phyloP scores from a whole-genome alignment of 2,888 invertebrate genomes.

The Escarpia spicata region DNA sequence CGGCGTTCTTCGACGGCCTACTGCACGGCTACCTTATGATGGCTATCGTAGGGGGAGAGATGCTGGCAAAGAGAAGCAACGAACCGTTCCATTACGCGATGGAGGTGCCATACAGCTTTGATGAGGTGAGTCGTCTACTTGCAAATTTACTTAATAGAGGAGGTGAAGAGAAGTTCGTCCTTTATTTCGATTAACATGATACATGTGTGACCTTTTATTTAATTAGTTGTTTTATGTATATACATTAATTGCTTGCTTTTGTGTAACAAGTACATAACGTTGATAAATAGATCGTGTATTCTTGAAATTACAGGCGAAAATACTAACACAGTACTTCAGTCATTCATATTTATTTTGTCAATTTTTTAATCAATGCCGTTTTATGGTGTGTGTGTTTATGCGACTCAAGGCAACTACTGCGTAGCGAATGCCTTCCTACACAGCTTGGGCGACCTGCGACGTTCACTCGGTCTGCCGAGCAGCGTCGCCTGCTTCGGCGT shows the following conservation, averaged over 20 bases:
- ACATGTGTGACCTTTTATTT: too few species aligned
- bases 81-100: not conserved
- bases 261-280: too few species aligned
- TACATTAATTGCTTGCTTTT: too few species aligned
- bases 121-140: not conserved
- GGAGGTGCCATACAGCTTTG: not conserved
- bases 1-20: not conserved
- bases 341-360: too few species aligned
- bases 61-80: not conserved
- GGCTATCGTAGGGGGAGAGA: not conserved
- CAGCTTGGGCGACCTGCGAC: not conserved
- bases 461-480: slow-evolving; percentile 13
- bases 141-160: too few species aligned
- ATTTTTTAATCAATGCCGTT: too few species aligned
- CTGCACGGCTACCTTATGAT: not conserved
- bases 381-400: not conserved
- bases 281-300: too few species aligned
- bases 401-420: not conserved
- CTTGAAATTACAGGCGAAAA: too few species aligned
- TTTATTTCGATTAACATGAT: too few species aligned
- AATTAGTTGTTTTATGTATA: too few species aligned
- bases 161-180: too few species aligned
- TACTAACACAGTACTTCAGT: too few species aligned
- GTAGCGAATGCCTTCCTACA: not conserved
- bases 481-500: not conserved